Evolutionary conservation across 2,797 vertebrate species (phyloP), one percentile per base, ranked within the genome.

Genomic region (Gila robusta): DNA sequence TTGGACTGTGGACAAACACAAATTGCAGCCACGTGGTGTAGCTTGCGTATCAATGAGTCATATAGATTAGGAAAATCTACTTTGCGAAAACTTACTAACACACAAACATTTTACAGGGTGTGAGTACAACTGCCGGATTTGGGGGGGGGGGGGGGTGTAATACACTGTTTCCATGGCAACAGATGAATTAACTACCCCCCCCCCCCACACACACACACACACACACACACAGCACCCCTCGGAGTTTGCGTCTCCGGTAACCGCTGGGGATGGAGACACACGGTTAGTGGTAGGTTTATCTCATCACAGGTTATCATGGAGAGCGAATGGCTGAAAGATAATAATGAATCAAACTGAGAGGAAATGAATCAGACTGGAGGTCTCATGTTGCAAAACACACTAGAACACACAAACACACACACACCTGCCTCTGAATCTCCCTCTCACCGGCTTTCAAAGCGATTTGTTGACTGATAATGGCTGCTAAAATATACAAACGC

Each of bases 31-130:
- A 70, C 10, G 0, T 2, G 7, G 37, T n/a, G 39, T 2, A 16
- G 64, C 19, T 59, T 59, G 9, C 91, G 89, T 91, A 93, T 94
- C 94, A 95, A 93, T 93, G 94, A 93, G 90, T 79, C 64, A 39
- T 52, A 59, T 71, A 52, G 35, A 84, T 76, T 41, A 78, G 83
- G 81, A 83, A 77, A 84, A 87, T 72, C 80, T 26, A 4, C 84
- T 86, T 89, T 87, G 14, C 3, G 0, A 69, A 77, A 32, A 84
- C 62, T 69, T 23, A 16, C 77, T 6, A 5, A 49, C 56, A 59
- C 54, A 92, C 79, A 92, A 90, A 92, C 4, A 39, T 74, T 32
- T 37, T 28, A 91, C 84, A 62, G 74, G 85, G 88, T 82, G 88
- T 93, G 74, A 81, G 74, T 88, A 86, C 88, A 87, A 81, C 26